A percentile compares a stretch with the other conserved stretches of the same genome.
Conservation (phyloP, 2,888 invertebrate genomes). For the Leucoma salicis region DNA sequence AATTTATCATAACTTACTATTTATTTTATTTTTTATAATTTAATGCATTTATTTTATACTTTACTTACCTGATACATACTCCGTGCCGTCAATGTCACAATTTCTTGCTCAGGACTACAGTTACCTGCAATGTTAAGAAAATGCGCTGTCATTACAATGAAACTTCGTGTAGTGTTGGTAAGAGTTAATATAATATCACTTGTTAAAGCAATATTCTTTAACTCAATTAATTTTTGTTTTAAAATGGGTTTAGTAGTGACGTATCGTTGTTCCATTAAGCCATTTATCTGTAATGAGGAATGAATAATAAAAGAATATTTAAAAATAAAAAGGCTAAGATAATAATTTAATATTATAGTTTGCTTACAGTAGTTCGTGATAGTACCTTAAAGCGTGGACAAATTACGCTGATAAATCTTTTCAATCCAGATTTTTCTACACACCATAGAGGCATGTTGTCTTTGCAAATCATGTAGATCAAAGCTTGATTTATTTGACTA, state of each 20-base stretch:
- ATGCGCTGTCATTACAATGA: neutral
- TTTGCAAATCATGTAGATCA: neutral
- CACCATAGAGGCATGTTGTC: no score
- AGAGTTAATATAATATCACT: no score
- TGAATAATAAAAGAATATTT: no score
- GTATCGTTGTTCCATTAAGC: no score
- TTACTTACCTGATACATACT: slow-evolving; percentile 19
- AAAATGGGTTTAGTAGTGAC: neutral
- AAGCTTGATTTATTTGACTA: no score
- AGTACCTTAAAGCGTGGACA: no score
- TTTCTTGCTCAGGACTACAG: neutral
- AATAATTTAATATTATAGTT: no score
- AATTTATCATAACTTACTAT: slow-evolving; percentile 5
- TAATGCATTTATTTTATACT: slow-evolving; percentile 15
- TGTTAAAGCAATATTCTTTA: neutral
- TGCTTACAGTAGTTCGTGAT: no score
- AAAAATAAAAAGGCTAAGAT: no score
- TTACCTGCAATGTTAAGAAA: neutral
- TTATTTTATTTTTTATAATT: slow-evolving; percentile 14
- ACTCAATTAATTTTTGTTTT: neutral
- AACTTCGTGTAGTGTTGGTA: neutral
- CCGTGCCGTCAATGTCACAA: neutral
- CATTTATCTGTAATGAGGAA: no score
- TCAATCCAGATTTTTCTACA: no score
- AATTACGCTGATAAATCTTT: no score